Evolutionary conservation across 1,140 invertebrate species (phyloP), one percentile per base, ranked within the genome.

Genomic region (Halictus rubicundus): DNA sequence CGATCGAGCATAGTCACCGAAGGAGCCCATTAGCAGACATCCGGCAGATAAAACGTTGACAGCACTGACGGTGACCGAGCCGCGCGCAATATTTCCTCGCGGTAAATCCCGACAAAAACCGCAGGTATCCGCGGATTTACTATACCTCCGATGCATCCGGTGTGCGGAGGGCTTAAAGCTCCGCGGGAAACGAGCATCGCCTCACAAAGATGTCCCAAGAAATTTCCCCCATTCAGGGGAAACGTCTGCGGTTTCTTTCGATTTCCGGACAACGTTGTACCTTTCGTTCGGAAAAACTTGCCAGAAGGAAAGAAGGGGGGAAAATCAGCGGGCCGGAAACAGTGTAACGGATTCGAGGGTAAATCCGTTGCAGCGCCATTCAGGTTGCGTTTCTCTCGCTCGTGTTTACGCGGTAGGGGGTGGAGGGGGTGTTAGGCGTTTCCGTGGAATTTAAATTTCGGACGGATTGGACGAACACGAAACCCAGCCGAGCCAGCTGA

Each of bases 381-480:
- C 12, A 14, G 64, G 64, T 46, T 68, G 27, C 8, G 23, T 19
- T 37, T 37, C 5, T 19, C 0, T 6, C 25, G 9, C 25, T 23
- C 59, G n/a, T 57, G 76, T 78, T 72, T 72, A 72, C 21, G 46
- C 42, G 21, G 27, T 2, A 32, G 32, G 3, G 32, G 1, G 27
- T 27, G n/a, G n/a, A n/a, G n/a, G n/a, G n/a, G 27, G 66, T 52
- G 32, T 54, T 57, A 19, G 23, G 0, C 46, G 60, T 42, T 71
- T 71, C 37, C 57, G 19, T 54, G 46, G 60, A 72, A 72, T 78
- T 70, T 57, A 78, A 57, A 71, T 64, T 52, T 72, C 16, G 32
- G 65, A 32, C 1, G 60, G 21, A 2, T 16, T 27, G 21, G 16
- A 27, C 14, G 46, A 27, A 39, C 32, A 49, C 27, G 32, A 25